Evolutionary conservation across 2,888 invertebrate species (phyloP).

Genomic region (Thalpophila matura): DNA sequence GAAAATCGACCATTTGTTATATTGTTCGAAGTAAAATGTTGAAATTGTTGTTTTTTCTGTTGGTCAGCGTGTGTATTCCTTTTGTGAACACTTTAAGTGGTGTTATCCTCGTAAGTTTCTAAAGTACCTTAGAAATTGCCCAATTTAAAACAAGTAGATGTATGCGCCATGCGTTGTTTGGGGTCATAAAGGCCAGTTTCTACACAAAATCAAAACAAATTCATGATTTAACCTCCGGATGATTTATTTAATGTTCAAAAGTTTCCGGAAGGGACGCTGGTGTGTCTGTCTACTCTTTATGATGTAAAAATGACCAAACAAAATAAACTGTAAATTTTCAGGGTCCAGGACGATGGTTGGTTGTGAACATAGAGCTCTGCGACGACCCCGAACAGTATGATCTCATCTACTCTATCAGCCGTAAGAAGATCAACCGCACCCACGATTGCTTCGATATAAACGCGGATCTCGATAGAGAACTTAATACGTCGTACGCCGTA

Average conservation of each 20-base stretch:
- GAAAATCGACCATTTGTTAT: neutral
- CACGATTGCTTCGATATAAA: constrained; percentile 44
- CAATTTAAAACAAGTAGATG: too few species aligned
- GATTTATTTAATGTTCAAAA: too few species aligned
- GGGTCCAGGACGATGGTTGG: constrained; percentile 51
- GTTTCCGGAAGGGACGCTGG: too few species aligned
- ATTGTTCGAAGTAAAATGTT: constrained; percentile 17
- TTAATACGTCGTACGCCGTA: constrained; percentile 22
- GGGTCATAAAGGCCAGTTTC: too few species aligned
- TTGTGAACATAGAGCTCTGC: constrained; percentile 23
- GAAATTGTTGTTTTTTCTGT: neutral
- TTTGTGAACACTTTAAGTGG: constrained; percentile 5
- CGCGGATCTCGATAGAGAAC: neutral
- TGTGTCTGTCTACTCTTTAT: too few species aligned
- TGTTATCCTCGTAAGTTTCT: constrained; percentile 33
- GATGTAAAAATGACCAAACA: too few species aligned
- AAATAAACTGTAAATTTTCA: neutral
- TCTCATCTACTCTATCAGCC: neutral
- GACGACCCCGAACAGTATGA: constrained; percentile 37
- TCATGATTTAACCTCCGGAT: too few species aligned
- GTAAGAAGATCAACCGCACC: constrained; percentile 47
- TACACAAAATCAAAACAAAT: too few species aligned
- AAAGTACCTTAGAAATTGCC: too few species aligned
- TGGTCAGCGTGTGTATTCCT: neutral
- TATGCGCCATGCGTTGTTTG: too few species aligned